Evolutionary conservation across 2,113 vertebrate species (phyloP).

Genomic region (Protomyctophum bolini): DNA sequence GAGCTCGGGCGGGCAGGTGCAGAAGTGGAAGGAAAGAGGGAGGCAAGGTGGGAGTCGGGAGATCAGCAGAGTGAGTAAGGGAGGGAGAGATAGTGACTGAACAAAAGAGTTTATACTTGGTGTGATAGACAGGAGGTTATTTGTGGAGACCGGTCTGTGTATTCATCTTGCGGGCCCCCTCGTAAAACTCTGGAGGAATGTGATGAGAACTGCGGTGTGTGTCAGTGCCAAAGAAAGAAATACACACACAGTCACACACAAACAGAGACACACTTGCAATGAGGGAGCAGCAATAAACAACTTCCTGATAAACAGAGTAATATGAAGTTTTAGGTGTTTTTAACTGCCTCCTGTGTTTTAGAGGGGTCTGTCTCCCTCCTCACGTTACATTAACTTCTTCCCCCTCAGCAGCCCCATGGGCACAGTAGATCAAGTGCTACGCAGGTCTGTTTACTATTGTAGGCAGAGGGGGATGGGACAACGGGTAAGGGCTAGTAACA

Average conservation of each 20-base stretch:
- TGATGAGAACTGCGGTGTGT: conserved; percentile 9
- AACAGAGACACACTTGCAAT: no score
- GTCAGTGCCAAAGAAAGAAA: conserved; percentile 22
- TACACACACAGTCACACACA: not conserved
- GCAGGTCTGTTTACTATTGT: conserved; percentile 39
- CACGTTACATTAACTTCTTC: conserved; percentile 9
- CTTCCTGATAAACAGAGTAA: no score
- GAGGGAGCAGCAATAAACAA: no score
- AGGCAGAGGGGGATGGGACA: conserved; percentile 1
- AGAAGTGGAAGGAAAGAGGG: not conserved
- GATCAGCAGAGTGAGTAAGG: not conserved
- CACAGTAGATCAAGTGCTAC: conserved; percentile 20
- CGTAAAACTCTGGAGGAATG: conserved; percentile 38
- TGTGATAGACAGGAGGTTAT: not conserved
- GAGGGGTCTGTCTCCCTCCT: not conserved
- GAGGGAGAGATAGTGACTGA: not conserved
- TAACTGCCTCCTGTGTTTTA: no score
- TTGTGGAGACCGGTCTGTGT: conserved; percentile 15
- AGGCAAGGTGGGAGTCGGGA: not conserved
- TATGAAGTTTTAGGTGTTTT: not conserved
- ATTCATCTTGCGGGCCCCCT: not conserved
- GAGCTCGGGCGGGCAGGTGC: conserved; percentile 27
- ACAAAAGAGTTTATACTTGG: not conserved
- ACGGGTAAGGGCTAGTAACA: conserved; percentile 7
- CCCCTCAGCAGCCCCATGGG: conserved; percentile 11